Base-by-base conservation (phyloP, 92 coral and sea anemone species). In the Palythoa grandis region DNA sequence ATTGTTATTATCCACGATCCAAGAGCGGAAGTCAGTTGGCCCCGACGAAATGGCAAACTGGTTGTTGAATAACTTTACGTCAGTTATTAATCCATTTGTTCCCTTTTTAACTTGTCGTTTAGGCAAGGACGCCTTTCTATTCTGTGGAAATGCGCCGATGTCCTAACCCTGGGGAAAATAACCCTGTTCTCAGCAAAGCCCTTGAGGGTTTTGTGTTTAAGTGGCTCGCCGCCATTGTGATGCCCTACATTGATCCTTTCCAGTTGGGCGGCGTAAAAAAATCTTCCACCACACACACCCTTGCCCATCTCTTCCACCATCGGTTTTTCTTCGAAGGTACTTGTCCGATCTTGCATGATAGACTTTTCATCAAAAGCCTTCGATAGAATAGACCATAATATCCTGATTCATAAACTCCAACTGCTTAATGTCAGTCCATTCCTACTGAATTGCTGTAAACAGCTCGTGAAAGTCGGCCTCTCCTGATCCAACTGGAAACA, bases 241-340 rank as follows among this genome's bases (percentile, higher is more conserved):
- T 83, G 76, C 89, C 92, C 22, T 37, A 86, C 79, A 86, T 89
- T 39, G 92, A 89, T 52, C 88, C n/a, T n/a, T n/a, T n/a, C n/a
- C n/a, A n/a, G n/a, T n/a, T n/a, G n/a, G n/a, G n/a, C n/a, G n/a
- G n/a, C n/a, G n/a, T n/a, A n/a, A n/a, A n/a, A n/a, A n/a, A n/a
- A n/a, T n/a, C n/a, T n/a, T n/a, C n/a, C n/a, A 29, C 35, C 35
- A 29, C 35, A 29, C 35, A 29, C 35, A n/a, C 35, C 35, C 35
- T 29, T 29, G 1, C 1, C 35, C 35, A 29, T 29, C 35, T 29
- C 35, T 0, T 29, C 35, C 35, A 29, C 1, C 35, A 29, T 0
- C 35, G 35, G 35, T 29, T 79, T 24, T 67, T 65, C 73, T 47
- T 58, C 74, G 14, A 48, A 63, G 78, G 69, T 52, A 37, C 76